Evolutionary conservation across 2,888 invertebrate genomes (phyloP), one percentile per base, ranked within the genome.

Genomic region (Campoplex capitator): DNA sequence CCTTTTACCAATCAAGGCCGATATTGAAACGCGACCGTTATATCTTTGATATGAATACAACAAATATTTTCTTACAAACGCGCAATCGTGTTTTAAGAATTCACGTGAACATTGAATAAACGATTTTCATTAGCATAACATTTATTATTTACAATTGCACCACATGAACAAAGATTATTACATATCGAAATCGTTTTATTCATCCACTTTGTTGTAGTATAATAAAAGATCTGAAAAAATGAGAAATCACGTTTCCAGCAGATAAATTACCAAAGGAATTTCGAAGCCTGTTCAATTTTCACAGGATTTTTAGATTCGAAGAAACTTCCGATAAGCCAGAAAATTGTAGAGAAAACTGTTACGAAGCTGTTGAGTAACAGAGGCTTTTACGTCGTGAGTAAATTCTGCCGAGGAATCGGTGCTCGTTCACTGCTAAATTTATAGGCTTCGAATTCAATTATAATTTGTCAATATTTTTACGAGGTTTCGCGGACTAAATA

Each of bases 1-100:
- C 54, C 32, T 75, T 48, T 62, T 28, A 45, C 42, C 51, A 42
- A 83, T 83, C 38, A 76, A 77, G 71, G 83, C 65, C 83, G 77
- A 77, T 73, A 54, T 65, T 51, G 18, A 71, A 48, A 54, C 65
- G 38, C 65, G 38, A 35, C 54, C 77, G 35, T 51, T 23, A 32
- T 62, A 13, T 76, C 32, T 45, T 45, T n/a, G 28, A 32, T 51
- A 38, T 51, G 38, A 4, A 48, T 32, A 65, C 28, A 32, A 18
- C 18, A n/a, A 45, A n/a, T 45, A 67, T 56, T 35, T 28, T 16
- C 23, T 68, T 23, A 62, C 11, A 11, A 13, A 28, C 3, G 9
- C 28, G 16, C 32, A 16, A 62, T 32, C 13, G 28, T 32, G 13
- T 62, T 58, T 32, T 8, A 28, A 62, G 4, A 32, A 13, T 62